Conservation (phyloP, 1,140 invertebrate species). For the Drosophila virilis region DNA sequence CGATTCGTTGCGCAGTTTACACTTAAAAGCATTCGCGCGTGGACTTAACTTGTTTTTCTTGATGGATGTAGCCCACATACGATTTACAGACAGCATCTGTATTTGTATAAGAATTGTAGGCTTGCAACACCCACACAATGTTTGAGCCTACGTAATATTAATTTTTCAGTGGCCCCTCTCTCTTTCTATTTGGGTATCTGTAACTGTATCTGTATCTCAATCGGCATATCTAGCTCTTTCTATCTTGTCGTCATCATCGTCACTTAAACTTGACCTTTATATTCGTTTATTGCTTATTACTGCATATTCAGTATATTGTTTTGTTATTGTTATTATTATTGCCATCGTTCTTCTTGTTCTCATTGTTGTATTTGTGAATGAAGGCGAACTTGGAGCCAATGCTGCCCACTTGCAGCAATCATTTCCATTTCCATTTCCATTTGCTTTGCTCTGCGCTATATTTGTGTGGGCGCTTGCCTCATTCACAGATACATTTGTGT, state of each 20-base stretch:
- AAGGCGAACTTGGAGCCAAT: slow-evolving; percentile 22
- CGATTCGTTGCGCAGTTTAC: slow-evolving; percentile 48
- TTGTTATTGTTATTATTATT: slow-evolving; percentile 49
- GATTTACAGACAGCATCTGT: background rate
- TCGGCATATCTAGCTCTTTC: slow-evolving; percentile 15
- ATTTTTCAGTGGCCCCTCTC: background rate
- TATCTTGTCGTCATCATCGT: slow-evolving; percentile 18
- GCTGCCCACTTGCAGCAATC: slow-evolving; percentile 45
- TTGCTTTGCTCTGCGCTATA: slow-evolving; percentile 12
- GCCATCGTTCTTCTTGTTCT: slow-evolving; percentile 43
- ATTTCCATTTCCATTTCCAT: slow-evolving; percentile 39
- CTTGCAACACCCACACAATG: slow-evolving; percentile 21
- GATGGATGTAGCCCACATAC: slow-evolving; percentile 13
- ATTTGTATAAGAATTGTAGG: background rate
- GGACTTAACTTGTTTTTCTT: slow-evolving; percentile 13
- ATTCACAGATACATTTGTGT: slow-evolving; percentile 18
- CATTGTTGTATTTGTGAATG: slow-evolving; percentile 45
- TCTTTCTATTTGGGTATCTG: background rate
- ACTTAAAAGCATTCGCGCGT: slow-evolving; percentile 11
- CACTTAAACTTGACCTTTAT: slow-evolving; percentile 81
- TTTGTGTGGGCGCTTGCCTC: slow-evolving; percentile 34
- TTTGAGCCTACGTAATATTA: slow-evolving; percentile 6
- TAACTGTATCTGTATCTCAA: slow-evolving; percentile 14
- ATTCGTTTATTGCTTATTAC: slow-evolving; percentile 73
- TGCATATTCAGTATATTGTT: slow-evolving; percentile 56